Conservation (phyloP, 2,888 invertebrate species). For the Ochropleura leucogaster region DNA sequence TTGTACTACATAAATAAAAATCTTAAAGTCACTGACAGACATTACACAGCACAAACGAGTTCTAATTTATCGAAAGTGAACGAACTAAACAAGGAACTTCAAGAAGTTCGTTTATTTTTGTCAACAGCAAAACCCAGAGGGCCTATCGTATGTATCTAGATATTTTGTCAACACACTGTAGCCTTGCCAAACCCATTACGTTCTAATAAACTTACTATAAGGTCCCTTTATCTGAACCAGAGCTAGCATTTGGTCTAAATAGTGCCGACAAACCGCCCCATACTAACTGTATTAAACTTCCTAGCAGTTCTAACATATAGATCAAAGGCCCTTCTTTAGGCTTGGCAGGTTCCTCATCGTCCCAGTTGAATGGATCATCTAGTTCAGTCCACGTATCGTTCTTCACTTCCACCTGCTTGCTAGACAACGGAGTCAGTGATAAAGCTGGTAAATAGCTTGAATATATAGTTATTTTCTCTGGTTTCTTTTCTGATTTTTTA, state of each 20-base stretch:
- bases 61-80: neutral
- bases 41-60: neutral
- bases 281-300: slow-evolving; percentile 79
- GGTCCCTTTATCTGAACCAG: neutral
- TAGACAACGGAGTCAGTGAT: neutral
- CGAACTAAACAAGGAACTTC: neutral
- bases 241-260: slow-evolving; percentile 69
- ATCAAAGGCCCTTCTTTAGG: slow-evolving; percentile 75
- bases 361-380: slow-evolving; percentile 71
- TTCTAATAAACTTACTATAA: neutral
- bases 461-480: slow-evolving; percentile 82
- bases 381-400: slow-evolving; percentile 60
- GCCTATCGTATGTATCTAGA: neutral
- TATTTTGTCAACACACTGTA: neutral
- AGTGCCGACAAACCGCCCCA: slow-evolving; percentile 79
- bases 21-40: neutral
- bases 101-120: neutral
- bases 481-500: slow-evolving; percentile 78
- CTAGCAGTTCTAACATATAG: slow-evolving; percentile 80
- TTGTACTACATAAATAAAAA: neutral
- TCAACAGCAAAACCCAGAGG: neutral
- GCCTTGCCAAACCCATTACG: neutral
- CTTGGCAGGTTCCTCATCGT: slow-evolving; percentile 68
- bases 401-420: slow-evolving; percentile 16
- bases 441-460: slow-evolving; percentile 77